Percentiles rank a stretch among this genome's conserved stretches.
Evolutionary conservation across 2,113 vertebrate species (phyloP).

Genomic region (Euleptes europaea): DNA sequence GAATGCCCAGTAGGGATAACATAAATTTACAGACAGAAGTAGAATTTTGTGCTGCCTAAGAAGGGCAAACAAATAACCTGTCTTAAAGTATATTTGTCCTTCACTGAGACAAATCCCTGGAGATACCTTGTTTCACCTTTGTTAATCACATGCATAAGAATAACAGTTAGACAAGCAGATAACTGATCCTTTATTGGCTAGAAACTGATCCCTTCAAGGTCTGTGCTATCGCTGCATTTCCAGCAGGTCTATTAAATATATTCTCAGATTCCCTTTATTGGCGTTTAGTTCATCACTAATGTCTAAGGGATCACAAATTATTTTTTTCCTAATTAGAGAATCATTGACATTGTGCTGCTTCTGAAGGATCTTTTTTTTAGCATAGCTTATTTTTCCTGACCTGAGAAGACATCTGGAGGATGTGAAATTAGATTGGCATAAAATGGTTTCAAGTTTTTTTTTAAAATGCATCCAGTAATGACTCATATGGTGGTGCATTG

Average conservation of each 20-base stretch:
- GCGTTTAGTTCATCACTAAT: constrained; percentile 33
- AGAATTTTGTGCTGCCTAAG: constrained; percentile 21
- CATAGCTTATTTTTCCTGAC: not conserved
- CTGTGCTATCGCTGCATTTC: constrained; percentile 13
- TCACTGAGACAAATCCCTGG: not conserved
- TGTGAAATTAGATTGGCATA: not conserved
- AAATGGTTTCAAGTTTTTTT: constrained; percentile 7
- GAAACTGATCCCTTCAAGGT: constrained; percentile 13
- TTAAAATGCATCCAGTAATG: not conserved
- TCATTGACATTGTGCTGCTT: not conserved
- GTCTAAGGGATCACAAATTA: constrained; percentile 12
- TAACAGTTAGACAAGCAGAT: constrained; percentile 19
- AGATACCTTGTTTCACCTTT: constrained; percentile 37
- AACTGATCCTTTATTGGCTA: constrained; percentile 19
- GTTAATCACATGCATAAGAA: constrained; percentile 35
- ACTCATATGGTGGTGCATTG: too few species aligned
- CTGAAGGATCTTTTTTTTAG: constrained; percentile 27
- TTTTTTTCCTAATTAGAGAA: constrained; percentile 15
- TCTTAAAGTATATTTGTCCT: constrained; percentile 2
- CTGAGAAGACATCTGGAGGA: not conserved
- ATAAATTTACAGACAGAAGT: not conserved
- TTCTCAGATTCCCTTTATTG: constrained; percentile 41
- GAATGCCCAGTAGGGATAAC: constrained; percentile 1
- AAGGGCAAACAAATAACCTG: constrained; percentile 27
- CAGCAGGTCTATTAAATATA: constrained; percentile 34